These are phyloP conservation scores for Hylaea fasciaria DNA, from an alignment of 2,888 invertebrate species.

Conservation along the genomic window DNA sequence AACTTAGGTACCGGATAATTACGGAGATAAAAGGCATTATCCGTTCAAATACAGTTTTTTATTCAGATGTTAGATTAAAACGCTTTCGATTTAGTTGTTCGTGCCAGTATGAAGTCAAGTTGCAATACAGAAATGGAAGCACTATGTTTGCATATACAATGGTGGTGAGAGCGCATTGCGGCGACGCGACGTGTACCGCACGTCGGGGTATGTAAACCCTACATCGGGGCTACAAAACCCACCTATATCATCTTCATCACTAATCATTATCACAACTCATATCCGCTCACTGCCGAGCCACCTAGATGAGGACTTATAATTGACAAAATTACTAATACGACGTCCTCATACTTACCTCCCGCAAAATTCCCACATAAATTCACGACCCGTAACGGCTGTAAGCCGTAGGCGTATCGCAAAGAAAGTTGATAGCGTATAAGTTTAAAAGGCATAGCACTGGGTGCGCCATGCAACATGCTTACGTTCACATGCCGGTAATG, in stretches of 20 bases:
- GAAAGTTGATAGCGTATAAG: no score
- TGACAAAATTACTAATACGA: no score
- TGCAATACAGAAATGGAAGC: neutral
- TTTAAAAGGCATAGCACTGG: no score
- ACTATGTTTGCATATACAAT: neutral
- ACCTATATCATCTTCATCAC: no score
- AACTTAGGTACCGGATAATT: conserved; percentile 63
- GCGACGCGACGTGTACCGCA: neutral
- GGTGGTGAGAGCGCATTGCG: neutral
- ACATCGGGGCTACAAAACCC: neutral
- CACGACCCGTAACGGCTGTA: no score
- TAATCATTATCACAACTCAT: no score
- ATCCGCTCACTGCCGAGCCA: no score
- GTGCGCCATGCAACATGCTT: neutral
- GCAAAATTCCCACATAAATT: no score
- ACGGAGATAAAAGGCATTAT: conserved; percentile 36
- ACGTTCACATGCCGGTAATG: neutral
- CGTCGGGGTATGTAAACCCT: neutral
- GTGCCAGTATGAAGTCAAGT: neutral
- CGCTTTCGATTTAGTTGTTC: neutral
- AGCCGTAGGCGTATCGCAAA: no score
- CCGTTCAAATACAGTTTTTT: no score
- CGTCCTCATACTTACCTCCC: no score
- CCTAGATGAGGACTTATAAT: no score
- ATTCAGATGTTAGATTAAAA: neutral